These are phyloP conservation scores for Aphidoletes aphidimyza DNA, from an alignment of 2,888 invertebrate species.

Conservation along the genomic window DNA sequence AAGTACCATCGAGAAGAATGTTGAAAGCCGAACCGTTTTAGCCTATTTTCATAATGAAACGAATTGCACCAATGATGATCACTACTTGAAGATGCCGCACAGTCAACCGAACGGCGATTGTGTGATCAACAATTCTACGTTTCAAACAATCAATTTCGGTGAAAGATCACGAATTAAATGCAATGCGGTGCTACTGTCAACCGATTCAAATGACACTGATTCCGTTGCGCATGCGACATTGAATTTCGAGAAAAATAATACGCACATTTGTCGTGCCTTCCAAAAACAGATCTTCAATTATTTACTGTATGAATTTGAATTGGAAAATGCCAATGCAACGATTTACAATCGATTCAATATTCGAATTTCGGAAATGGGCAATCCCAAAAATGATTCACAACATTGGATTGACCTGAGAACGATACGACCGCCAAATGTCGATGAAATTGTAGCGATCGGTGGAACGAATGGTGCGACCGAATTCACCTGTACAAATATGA, in stretches of 20 bases:
- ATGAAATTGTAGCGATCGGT: background rate
- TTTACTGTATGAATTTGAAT: conserved; percentile 58
- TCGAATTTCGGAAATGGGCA: conserved; percentile 61
- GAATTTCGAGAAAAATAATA: conserved; percentile 59
- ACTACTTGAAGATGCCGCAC: conserved; percentile 50
- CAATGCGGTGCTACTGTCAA: conserved; percentile 58
- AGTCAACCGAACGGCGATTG: conserved; percentile 21
- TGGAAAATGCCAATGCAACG: conserved; percentile 41
- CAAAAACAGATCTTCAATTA: conserved; percentile 60
- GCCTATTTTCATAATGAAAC: conserved; percentile 60
- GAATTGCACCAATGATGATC: conserved; percentile 18
- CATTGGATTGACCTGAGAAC: conserved; percentile 62
- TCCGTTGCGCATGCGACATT: conserved; percentile 33
- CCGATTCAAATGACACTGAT: conserved; percentile 57
- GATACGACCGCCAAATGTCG: conserved; percentile 56
- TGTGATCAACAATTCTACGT: conserved; percentile 25
- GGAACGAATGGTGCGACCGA: conserved; percentile 57
- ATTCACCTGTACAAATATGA: conserved; percentile 64
- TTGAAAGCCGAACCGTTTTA: too few relatives aligned
- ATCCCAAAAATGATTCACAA: conserved; percentile 60
- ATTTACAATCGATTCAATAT: background rate
- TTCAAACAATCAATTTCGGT: conserved; percentile 61
- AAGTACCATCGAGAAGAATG: too few relatives aligned
- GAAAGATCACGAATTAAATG: conserved; percentile 62
- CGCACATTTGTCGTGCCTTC: conserved; percentile 61